Base-by-base conservation (phyloP, 2,113 vertebrate species). In the Antechinus stuartii region DNA sequence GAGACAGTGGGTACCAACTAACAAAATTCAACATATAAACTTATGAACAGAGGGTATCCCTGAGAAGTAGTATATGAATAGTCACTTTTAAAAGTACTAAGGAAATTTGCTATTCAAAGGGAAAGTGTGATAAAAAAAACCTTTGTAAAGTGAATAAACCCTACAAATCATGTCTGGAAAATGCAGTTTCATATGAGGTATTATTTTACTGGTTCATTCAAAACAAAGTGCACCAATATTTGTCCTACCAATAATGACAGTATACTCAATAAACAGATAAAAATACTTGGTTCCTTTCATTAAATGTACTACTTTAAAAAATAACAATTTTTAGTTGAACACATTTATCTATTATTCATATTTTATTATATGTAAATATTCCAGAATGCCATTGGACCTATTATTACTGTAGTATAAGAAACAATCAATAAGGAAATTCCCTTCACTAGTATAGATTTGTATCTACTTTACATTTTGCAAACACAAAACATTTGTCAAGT, bases 201-300 rank as follows among this genome's bases (percentile, higher is more conserved):
- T 91, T 55, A 30, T 42, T 52, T 52, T 35, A 90, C 14, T 91
- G 35, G 19, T 95, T 50, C 96, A 55, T 52, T 90, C 56, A 89
- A 91, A 92, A 53, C 76, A 94, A 57, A 2, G 49, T 95, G 84
- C 68, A 2, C 8, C 26, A 49, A 90, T 93, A 8, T 26, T 76
- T 93, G 0, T 55, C 9, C 30, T 94, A 91, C 50, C 91, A 92
- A 91, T 94, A 92, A 95, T 54, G 84, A 24, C 5, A 68, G 53
- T 91, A 84, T 27, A 96, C 91, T 91, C 9, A 52, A 91, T 90
- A 27, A 24, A 95, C 22, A 96, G 91, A 46, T 89, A 92, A 76
- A 50, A 8, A 30, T 8, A 93, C 5, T n/a, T 22, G 25, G 26
- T 26, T 95, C 11, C 8, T 96, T 84, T 61, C 57, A 23, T 94